Evolutionary conservation across 2,888 invertebrate species (phyloP).

Genomic region (Drosophila demipolita): DNA sequence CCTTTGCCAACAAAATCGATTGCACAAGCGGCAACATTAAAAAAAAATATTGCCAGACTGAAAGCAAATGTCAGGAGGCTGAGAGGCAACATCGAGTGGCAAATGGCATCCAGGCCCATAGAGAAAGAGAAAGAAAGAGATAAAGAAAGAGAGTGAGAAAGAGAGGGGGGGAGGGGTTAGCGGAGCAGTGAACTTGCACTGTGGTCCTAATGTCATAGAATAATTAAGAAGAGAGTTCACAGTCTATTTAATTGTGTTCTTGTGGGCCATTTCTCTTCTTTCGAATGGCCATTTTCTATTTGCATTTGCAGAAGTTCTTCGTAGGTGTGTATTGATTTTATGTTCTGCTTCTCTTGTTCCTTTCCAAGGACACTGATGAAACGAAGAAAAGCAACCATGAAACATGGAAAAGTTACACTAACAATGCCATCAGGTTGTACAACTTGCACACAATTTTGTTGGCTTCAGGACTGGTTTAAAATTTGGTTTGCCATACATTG

Average conservation of each 20-base stretch:
- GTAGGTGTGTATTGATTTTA: slow-evolving; percentile 1
- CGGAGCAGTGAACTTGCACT: slow-evolving; percentile 27
- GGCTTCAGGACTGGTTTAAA: neutral
- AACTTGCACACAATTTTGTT: neutral
- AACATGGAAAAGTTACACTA: neutral
- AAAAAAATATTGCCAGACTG: slow-evolving; percentile 16
- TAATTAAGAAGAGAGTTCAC: slow-evolving; percentile 1
- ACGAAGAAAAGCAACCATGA: neutral
- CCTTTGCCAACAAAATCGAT: slow-evolving; percentile 49
- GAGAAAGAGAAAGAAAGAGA: slow-evolving; percentile 17
- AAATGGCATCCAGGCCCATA: slow-evolving; percentile 46
- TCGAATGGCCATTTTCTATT: neutral
- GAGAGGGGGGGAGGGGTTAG: slow-evolving; percentile 7
- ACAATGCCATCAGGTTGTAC: slow-evolving; percentile 6
- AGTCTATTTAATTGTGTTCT: neutral
- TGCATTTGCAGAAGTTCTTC: neutral
- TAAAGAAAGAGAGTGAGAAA: neutral
- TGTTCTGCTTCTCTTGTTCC: neutral
- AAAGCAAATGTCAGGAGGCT: slow-evolving; percentile 43
- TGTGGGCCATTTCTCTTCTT: neutral
- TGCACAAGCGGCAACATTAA: slow-evolving; percentile 27
- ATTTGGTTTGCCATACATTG: neutral
- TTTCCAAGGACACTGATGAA: slow-evolving; percentile 5
- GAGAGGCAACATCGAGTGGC: slow-evolving; percentile 55
- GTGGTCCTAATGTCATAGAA: slow-evolving; percentile 19